These are phyloP conservation scores for Macrophya annulata DNA, from an alignment of 2,888 invertebrate species.

Conservation along the genomic window DNA sequence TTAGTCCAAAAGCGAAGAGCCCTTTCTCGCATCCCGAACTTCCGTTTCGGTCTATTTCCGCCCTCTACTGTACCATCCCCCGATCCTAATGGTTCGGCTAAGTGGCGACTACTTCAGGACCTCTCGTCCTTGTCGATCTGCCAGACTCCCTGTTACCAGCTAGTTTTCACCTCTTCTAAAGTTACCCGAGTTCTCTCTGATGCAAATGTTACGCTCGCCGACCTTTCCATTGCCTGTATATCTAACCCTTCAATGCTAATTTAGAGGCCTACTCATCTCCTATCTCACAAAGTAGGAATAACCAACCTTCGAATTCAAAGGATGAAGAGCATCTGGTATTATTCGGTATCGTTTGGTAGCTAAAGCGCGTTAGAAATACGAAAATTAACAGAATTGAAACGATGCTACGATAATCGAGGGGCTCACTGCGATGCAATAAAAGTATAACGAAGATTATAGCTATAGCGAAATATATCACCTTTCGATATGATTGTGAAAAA, in stretches of 20 bases:
- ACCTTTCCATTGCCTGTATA: slow-evolving; percentile 40
- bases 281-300: background rate
- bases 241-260: slow-evolving; percentile 42
- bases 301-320: background rate
- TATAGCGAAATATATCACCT: no score
- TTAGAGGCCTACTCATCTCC: background rate
- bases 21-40: slow-evolving; percentile 42
- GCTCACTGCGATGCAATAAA: no score
- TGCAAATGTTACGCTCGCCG: slow-evolving; percentile 34
- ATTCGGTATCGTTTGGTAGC: background rate
- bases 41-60: slow-evolving; percentile 53
- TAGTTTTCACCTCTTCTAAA: slow-evolving; percentile 31
- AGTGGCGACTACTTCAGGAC: slow-evolving; percentile 40
- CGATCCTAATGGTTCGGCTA: slow-evolving; percentile 52
- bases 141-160: background rate
- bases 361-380: background rate
- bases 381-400: background rate
- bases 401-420: no score
- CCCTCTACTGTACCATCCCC: slow-evolving; percentile 39
- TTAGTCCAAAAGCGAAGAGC: slow-evolving; percentile 40
- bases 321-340: background rate
- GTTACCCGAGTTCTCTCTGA: slow-evolving; percentile 40
- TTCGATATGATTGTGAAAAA: background rate
- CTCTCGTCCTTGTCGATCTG: slow-evolving; percentile 34
- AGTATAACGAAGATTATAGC: no score